Percentiles rank a stretch among this genome's conserved stretches.
Conservation (phyloP, 2,888 invertebrate genomes). For the Steinernema scapterisci region DNA sequence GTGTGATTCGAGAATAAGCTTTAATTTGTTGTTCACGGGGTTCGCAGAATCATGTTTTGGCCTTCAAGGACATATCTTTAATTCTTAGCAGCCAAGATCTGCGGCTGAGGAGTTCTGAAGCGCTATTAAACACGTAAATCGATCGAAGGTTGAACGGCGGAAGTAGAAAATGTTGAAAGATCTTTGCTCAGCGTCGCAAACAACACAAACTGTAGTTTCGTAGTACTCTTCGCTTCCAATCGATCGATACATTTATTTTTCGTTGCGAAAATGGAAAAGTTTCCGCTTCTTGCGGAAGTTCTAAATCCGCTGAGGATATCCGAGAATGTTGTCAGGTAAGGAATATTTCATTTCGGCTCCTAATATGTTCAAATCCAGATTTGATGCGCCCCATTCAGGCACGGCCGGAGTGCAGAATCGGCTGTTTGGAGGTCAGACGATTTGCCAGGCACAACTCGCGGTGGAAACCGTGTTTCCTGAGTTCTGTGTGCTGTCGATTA, state of each 20-base stretch:
- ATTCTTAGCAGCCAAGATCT: no score
- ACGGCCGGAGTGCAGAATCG: not conserved
- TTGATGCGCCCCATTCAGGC: not conserved
- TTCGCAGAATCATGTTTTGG: no score
- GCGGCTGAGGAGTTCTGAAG: no score
- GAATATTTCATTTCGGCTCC: not conserved
- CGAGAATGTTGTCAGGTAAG: not conserved
- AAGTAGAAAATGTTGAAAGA: no score
- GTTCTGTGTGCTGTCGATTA: not conserved
- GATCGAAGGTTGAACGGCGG: no score
- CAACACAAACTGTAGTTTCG: not conserved
- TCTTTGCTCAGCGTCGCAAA: no score
- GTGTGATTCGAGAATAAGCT: conserved; percentile 13
- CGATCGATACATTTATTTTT: not conserved
- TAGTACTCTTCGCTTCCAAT: not conserved
- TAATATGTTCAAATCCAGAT: not conserved
- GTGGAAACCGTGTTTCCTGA: not conserved
- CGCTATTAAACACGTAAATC: no score
- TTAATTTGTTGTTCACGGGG: conserved; percentile 2
- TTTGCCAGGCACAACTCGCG: not conserved
- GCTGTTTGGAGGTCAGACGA: conserved; percentile 1
- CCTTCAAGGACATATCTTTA: no score
- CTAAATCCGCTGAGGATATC: not conserved
- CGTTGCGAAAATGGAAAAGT: not conserved
- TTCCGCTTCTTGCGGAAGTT: not conserved